A percentile compares a stretch with the other conserved stretches of the same genome.
Evolutionary conservation across 2,888 invertebrate species (phyloP).

Genomic region (Lasioglossum vierecki): DNA sequence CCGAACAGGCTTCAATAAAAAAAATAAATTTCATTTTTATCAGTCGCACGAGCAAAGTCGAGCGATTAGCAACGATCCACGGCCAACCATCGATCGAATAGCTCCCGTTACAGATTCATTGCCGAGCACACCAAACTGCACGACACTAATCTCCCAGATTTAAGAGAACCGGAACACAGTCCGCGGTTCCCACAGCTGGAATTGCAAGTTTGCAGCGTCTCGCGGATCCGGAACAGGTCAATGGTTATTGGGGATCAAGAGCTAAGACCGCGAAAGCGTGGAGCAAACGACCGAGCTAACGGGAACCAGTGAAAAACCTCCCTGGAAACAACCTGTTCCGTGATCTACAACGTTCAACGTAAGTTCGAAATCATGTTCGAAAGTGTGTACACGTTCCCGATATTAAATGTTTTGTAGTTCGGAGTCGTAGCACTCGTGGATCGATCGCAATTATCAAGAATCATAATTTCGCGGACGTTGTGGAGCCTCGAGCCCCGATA

Average conservation of each 20-base stretch:
- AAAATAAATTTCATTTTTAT: too few species aligned
- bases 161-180: neutral
- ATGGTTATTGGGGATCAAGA: neutral
- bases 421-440: neutral
- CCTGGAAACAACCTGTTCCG: neutral
- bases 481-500: neutral
- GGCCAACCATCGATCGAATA: neutral
- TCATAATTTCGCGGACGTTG: conserved; percentile 36
- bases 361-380: neutral
- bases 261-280: neutral
- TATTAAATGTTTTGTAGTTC: neutral
- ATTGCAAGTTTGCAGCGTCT: neutral
- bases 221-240: conserved; percentile 5
- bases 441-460: conserved; percentile 46
- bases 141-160: neutral
- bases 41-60: neutral
- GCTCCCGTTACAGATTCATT: neutral
- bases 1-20: too few species aligned
- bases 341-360: neutral
- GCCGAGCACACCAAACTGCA: neutral
- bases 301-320: neutral
- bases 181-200: neutral
- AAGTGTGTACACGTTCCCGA: neutral
- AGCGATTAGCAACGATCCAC: neutral
- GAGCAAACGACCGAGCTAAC: neutral